Conservation (phyloP, 2,797 vertebrate species). For the Knipowitschia caucasica region DNA sequence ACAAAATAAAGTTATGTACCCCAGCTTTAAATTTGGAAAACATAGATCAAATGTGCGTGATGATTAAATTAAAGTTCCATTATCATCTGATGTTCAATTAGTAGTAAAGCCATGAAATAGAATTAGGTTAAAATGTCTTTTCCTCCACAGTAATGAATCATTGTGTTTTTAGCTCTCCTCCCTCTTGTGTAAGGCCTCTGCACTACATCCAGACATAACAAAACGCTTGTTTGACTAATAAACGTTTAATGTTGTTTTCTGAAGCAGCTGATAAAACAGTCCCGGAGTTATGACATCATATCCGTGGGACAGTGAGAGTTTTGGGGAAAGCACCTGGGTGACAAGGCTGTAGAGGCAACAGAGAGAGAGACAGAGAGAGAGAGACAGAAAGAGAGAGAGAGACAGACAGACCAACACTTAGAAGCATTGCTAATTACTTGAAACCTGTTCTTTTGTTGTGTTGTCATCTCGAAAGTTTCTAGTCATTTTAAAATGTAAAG, state of each 20-base stretch:
- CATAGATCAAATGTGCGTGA: too few species aligned
- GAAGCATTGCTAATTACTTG: too few species aligned
- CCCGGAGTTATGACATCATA: constrained; percentile 46
- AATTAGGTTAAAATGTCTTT: background rate
- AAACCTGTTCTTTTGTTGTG: too few species aligned
- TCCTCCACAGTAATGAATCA: too few species aligned
- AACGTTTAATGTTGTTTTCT: background rate
- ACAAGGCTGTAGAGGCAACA: constrained; percentile 47
- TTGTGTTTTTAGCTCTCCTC: background rate
- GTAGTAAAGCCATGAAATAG: too few species aligned
- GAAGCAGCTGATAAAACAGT: constrained; percentile 40
- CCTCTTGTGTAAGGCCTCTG: background rate
- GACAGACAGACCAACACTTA: background rate
- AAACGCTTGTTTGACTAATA: background rate
- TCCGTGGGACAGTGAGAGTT: constrained; percentile 37
- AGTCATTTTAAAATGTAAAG: too few species aligned
- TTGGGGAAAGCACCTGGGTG: constrained; percentile 57
- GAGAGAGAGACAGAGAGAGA: constrained; percentile 24
- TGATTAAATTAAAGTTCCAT: too few species aligned
- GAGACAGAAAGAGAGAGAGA: background rate
- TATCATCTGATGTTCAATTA: too few species aligned
- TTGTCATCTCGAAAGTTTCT: too few species aligned
- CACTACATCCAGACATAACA: constrained; percentile 1
- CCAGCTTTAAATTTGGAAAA: too few species aligned
- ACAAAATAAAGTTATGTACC: too few species aligned